Base-by-base conservation (phyloP, 92 coral and sea anemone genomes). In the Porites divaricata region DNA sequence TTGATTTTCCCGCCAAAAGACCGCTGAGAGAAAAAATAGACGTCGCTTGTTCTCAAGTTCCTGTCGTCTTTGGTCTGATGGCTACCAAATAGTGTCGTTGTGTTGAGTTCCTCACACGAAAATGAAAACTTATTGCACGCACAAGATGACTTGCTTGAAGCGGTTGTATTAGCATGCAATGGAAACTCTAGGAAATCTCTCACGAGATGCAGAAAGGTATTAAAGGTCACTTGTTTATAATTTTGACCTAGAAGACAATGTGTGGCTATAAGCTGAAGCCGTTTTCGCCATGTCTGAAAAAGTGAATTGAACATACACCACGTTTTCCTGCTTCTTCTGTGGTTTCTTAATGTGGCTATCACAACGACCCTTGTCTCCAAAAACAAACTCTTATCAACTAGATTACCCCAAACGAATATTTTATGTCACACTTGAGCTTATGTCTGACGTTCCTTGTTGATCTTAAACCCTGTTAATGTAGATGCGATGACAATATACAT, bases 1-100 rank as follows among this genome's bases (percentile, higher is more conserved):
- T 45, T 19, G 59, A 49, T 52, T 67, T 80, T 80, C 76, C 85
- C 75, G 66, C 72, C 71, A 78, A 78, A 0, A 78, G 24, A 73
- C 67, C 81, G 81, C 81, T 77, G 81, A 62, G 4, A 59, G n/a
- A 21, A 7, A 19, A 21, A 26, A 26, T 17, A 54, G 17, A 6
- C 65, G 65, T 61, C 65, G 1, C 65, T 6, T 2, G 0, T 61
- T 61, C 22, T 15, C 65, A 61, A 15, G 6, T 61, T 61, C 22
- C 65, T 2, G 63, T 12, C n/a, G 65, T 16, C 2, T 61, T 15
- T 35, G 45, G 45, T 35, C 45, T 35, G 45, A 35, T 35, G 45
- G 45, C 45, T 52, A 16, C 1, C 41, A 1, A 56, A 12, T 2
- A 3, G 6, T 50, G 67, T 6, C 41, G 22, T 9, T 26, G 21